Percentiles rank a stretch among this genome's conserved stretches.
phyloP scores from a whole-genome alignment of 1,140 invertebrate species.

The Cyphomyrmex costatus region DNA sequence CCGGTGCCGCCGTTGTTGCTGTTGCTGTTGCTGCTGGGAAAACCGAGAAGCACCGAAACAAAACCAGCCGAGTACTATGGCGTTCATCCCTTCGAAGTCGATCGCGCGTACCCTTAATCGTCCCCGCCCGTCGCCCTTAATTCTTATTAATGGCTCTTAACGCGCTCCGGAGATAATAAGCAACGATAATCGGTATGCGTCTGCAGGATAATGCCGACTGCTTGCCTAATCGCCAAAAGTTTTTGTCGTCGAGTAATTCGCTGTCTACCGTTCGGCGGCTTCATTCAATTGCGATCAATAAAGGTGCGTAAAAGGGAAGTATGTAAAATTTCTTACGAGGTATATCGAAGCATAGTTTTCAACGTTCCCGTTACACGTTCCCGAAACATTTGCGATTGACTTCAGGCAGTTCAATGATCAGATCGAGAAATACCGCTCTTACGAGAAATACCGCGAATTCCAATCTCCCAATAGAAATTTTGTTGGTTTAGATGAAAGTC shows the following conservation, averaged over 20 bases:
- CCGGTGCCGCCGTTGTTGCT: background rate
- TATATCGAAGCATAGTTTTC: background rate
- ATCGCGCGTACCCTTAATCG: slow-evolving; percentile 45
- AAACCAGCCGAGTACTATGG: slow-evolving; percentile 18
- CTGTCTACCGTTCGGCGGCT: background rate
- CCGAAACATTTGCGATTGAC: slow-evolving; percentile 1
- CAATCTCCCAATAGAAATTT: slow-evolving; percentile 9
- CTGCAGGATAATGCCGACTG: background rate
- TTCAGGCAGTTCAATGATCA: background rate
- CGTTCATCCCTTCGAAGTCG: slow-evolving; percentile 39
- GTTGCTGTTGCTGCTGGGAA: slow-evolving; percentile 18
- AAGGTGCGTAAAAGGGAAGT: background rate
- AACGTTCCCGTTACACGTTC: background rate
- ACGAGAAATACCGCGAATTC: background rate
- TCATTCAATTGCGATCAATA: background rate
- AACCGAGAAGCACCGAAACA: slow-evolving; percentile 23
- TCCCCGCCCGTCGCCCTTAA: slow-evolving; percentile 41
- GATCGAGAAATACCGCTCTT: background rate
- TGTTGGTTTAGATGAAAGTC: background rate
- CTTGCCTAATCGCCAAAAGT: background rate
- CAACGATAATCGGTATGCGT: background rate
- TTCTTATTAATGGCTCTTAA: slow-evolving; percentile 65
- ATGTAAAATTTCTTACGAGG: slow-evolving; percentile 8
- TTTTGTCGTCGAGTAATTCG: slow-evolving; percentile 4
- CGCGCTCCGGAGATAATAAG: slow-evolving; percentile 24